These are phyloP conservation scores for Brachypalpus laphriformis DNA, from an alignment of 2,888 invertebrate species.

Conservation along the genomic window DNA sequence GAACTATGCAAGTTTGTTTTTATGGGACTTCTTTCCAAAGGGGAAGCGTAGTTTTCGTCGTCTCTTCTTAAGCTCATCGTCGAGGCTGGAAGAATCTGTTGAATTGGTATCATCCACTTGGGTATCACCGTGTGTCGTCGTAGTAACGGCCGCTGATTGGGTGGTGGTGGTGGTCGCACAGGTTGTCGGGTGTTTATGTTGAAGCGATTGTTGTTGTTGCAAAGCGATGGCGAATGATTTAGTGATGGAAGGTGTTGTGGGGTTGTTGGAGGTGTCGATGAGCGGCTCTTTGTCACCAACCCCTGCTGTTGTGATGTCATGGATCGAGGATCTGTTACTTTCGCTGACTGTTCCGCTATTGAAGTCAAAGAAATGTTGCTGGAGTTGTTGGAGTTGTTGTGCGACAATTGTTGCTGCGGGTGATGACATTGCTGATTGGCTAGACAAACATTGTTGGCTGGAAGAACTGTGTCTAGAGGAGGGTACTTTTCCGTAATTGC, in stretches of 20 bases:
- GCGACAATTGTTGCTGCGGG: slow-evolving; percentile 74
- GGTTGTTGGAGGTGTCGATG: slow-evolving; percentile 76
- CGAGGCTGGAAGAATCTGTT: slow-evolving; percentile 74
- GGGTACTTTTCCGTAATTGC: slow-evolving; percentile 76
- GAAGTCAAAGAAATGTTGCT: slow-evolving; percentile 72
- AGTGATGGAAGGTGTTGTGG: slow-evolving; percentile 66
- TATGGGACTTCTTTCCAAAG: slow-evolving; percentile 77
- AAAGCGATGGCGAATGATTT: slow-evolving; percentile 56
- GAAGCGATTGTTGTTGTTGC: slow-evolving; percentile 59
- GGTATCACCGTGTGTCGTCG: slow-evolving; percentile 72
- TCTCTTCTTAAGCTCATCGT: slow-evolving; percentile 76
- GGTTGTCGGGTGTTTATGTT: slow-evolving; percentile 47
- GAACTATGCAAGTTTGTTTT: slow-evolving; percentile 76
- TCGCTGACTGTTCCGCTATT: slow-evolving; percentile 64
- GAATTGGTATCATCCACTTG: slow-evolving; percentile 74
- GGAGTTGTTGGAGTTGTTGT: slow-evolving; percentile 72
- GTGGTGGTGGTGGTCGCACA: slow-evolving; percentile 71
- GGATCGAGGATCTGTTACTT: slow-evolving; percentile 55
- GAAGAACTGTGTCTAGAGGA: slow-evolving; percentile 77
- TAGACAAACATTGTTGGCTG: slow-evolving; percentile 77
- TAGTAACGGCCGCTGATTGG: slow-evolving; percentile 74
- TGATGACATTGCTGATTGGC: slow-evolving; percentile 78
- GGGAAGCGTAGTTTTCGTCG: slow-evolving; percentile 77
- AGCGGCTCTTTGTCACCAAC: slow-evolving; percentile 68
- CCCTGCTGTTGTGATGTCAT: slow-evolving; percentile 56